phyloP scores from a whole-genome alignment of 2,888 invertebrate genomes.

The Drosophila borborema region DNA sequence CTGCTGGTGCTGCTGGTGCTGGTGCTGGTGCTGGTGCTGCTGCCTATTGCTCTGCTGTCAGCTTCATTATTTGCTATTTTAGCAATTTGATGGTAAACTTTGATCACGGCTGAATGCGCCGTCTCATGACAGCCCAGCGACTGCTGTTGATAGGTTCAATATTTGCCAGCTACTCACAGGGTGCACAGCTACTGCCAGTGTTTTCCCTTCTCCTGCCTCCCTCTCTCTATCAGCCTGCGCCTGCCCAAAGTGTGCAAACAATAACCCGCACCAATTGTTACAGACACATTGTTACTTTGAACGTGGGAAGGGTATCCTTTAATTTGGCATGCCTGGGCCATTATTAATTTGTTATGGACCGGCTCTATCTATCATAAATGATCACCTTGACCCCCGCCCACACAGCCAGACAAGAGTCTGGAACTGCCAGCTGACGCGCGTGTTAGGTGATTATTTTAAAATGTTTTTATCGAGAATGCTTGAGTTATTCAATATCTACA shows the following conservation, averaged over 20 bases:
- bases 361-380: constrained; percentile 54
- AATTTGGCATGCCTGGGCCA: constrained; percentile 48
- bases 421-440: constrained; percentile 41
- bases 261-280: constrained; percentile 50
- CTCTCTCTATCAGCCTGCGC: background rate
- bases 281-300: constrained; percentile 58
- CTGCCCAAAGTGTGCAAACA: constrained; percentile 23
- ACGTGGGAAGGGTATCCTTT: constrained; percentile 27
- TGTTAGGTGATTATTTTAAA: constrained; percentile 9
- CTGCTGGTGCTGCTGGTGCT: too few relatives aligned
- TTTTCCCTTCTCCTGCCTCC: background rate
- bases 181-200: constrained; percentile 7
- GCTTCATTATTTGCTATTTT: constrained; percentile 82
- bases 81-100: constrained; percentile 79
- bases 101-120: constrained; percentile 62
- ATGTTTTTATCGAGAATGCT: constrained; percentile 5
- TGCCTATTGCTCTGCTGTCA: constrained; percentile 51
- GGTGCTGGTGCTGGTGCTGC: background rate
- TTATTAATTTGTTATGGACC: constrained; percentile 73
- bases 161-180: constrained; percentile 50
- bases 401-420: constrained; percentile 3
- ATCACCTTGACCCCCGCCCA: constrained; percentile 54
- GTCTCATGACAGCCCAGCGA: constrained; percentile 42
- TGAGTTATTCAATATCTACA: background rate
- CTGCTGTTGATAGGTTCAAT: constrained; percentile 57